phyloP scores from a whole-genome alignment of 2,797 vertebrate genomes.

The Enteromius paludinosus region DNA sequence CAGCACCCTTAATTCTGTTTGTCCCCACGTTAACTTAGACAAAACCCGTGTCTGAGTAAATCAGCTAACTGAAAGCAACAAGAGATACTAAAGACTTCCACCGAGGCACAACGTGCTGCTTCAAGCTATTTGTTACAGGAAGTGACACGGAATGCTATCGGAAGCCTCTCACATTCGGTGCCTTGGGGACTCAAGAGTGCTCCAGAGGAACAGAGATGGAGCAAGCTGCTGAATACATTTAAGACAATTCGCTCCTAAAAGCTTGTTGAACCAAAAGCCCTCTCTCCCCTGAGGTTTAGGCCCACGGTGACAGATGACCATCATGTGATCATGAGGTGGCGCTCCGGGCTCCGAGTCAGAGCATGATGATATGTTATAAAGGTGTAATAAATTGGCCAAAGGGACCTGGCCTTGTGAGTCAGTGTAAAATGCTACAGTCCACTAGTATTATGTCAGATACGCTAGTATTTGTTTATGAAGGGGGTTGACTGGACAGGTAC shows the following conservation, averaged over 20 bases:
- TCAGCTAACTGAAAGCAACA: conserved; percentile 57
- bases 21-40: conserved; percentile 54
- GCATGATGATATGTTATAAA: conserved; percentile 30
- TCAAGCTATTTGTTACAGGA: conserved; percentile 59
- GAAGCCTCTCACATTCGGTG: conserved; percentile 34
- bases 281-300: not conserved
- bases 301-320: conserved; percentile 35
- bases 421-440: conserved; percentile 32
- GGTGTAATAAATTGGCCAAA: conserved; percentile 27
- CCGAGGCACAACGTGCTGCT: conserved; percentile 50
- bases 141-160: conserved; percentile 48
- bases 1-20: conserved; percentile 51
- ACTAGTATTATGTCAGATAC: conserved; percentile 27
- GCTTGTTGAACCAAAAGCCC: conserved; percentile 33
- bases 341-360: conserved; percentile 30
- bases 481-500: conserved; percentile 9
- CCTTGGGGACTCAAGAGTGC: conserved; percentile 32
- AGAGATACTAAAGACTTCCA: conserved; percentile 55
- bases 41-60: conserved; percentile 38
- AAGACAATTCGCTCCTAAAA: conserved; percentile 48
- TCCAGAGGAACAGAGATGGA: conserved; percentile 22
- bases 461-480: conserved; percentile 24
- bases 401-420: conserved; percentile 24
- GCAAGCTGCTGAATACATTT: conserved; percentile 52
- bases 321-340: not conserved